These are phyloP conservation scores for Araneus ventricosus DNA, from an alignment of 1,140 invertebrate species.

Conservation along the genomic window DNA sequence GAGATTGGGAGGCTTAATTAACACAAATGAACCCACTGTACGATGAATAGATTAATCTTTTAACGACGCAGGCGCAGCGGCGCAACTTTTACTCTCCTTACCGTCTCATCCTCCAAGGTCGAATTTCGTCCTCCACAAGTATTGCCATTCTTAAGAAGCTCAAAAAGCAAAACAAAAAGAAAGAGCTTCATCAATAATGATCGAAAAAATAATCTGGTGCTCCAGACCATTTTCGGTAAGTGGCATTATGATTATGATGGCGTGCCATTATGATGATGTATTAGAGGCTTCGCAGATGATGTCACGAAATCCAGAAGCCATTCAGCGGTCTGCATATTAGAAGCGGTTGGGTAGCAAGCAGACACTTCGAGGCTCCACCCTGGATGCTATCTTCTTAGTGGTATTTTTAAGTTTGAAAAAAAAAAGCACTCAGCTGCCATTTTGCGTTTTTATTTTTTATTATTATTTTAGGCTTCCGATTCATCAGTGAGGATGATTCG, in stretches of 20 bases:
- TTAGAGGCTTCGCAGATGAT: slow-evolving; percentile 48
- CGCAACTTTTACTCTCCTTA: neutral
- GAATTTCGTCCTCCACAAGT: slow-evolving; percentile 49
- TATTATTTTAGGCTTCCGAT: neutral
- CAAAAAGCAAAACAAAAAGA: slow-evolving; percentile 19
- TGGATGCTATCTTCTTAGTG: neutral
- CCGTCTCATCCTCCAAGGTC: slow-evolving; percentile 33
- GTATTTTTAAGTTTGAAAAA: neutral
- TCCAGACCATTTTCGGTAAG: slow-evolving; percentile 71
- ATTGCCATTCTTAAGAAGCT: slow-evolving; percentile 40
- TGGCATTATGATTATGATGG: slow-evolving; percentile 72
- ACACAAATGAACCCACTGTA: no score
- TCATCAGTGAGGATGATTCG: slow-evolving; percentile 56
- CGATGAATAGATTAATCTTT: no score
- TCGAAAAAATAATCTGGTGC: neutral
- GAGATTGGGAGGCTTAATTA: no score
- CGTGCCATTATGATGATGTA: slow-evolving; percentile 71
- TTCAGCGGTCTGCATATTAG: slow-evolving; percentile 25
- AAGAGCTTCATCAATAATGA: slow-evolving; percentile 23
- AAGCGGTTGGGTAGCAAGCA: neutral
- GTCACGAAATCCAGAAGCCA: slow-evolving; percentile 39
- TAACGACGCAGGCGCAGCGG: neutral
- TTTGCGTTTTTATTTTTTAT: slow-evolving; percentile 3
- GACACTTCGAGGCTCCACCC: slow-evolving; percentile 43
- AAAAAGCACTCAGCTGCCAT: neutral